These are phyloP conservation scores for Pachyrhynchus sulphureomaculatus DNA, from an alignment of 1,140 invertebrate genomes.

Conservation along the genomic window DNA sequence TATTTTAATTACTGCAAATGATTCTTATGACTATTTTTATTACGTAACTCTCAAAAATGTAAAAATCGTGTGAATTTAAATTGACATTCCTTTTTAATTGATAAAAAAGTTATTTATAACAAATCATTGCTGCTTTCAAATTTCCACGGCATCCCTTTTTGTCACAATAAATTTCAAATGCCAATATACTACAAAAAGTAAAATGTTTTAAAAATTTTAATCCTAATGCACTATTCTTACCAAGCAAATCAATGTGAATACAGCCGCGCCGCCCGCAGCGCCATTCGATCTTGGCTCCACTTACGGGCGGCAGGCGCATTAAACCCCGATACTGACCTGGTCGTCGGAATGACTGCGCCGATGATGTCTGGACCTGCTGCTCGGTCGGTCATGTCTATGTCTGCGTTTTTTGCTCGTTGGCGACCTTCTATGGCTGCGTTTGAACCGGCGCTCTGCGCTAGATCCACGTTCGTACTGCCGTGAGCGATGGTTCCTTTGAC, in stretches of 20 bases:
- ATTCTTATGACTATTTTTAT: no score
- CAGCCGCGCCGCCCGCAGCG: not conserved
- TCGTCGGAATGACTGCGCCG: constrained; percentile 45
- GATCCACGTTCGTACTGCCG: constrained; percentile 62
- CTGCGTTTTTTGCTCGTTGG: constrained; percentile 58
- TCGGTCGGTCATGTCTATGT: constrained; percentile 35
- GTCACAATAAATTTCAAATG: not conserved
- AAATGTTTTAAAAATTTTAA: constrained; percentile 6
- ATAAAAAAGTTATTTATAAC: no score
- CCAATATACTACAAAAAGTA: constrained; percentile 13
- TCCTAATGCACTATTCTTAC: constrained; percentile 15
- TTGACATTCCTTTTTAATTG: no score
- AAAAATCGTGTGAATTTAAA: no score
- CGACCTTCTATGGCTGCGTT: constrained; percentile 62
- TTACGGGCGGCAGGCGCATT: constrained; percentile 2
- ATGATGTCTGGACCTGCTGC: constrained; percentile 45
- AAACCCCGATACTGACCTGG: constrained; percentile 47
- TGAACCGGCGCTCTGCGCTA: constrained; percentile 62
- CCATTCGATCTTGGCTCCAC: not conserved
- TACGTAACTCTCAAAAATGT: no score
- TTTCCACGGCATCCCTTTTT: not conserved
- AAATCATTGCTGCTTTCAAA: not conserved
- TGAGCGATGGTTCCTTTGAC: constrained; percentile 61
- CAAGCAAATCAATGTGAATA: not conserved
- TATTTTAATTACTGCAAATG: no score